These are phyloP conservation scores for Dasypogon diadema DNA, from an alignment of 2,888 invertebrate genomes.

Conservation along the genomic window DNA sequence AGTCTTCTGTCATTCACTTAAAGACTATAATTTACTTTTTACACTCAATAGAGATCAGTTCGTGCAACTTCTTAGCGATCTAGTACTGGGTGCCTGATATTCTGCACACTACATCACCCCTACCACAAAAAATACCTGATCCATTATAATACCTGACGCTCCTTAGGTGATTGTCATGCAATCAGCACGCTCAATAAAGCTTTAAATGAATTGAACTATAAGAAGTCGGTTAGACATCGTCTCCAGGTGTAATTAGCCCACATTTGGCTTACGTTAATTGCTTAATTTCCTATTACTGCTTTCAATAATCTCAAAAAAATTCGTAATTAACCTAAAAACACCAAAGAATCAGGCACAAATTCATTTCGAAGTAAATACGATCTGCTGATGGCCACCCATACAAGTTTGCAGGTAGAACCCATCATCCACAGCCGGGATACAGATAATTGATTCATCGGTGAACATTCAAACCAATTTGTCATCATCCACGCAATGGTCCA, in stretches of 20 bases:
- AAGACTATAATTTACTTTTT: slow-evolving; percentile 17
- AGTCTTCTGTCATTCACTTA: background rate
- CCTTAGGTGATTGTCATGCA: background rate
- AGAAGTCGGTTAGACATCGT: background rate
- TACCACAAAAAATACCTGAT: slow-evolving; percentile 7
- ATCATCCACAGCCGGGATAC: background rate
- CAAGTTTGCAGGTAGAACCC: background rate
- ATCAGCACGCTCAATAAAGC: background rate
- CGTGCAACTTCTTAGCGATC: background rate
- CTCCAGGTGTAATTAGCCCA: slow-evolving; percentile 21
- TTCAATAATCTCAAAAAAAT: background rate
- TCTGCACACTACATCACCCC: background rate
- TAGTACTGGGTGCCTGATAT: background rate
- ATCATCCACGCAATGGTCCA: slow-evolving; percentile 8
- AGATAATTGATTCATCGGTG: slow-evolving; percentile 30
- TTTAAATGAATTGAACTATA: background rate
- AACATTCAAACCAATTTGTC: slow-evolving; percentile 24
- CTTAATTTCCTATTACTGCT: slow-evolving; percentile 26
- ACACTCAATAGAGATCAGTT: background rate
- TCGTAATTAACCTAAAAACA: slow-evolving; percentile 23
- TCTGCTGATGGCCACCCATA: slow-evolving; percentile 14
- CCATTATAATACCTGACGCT: slow-evolving; percentile 8
- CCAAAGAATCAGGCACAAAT: background rate
- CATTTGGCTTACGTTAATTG: background rate
- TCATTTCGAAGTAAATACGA: background rate